phyloP scores from a whole-genome alignment of 2,113 vertebrate genomes.

The Ptyas mucosa region DNA sequence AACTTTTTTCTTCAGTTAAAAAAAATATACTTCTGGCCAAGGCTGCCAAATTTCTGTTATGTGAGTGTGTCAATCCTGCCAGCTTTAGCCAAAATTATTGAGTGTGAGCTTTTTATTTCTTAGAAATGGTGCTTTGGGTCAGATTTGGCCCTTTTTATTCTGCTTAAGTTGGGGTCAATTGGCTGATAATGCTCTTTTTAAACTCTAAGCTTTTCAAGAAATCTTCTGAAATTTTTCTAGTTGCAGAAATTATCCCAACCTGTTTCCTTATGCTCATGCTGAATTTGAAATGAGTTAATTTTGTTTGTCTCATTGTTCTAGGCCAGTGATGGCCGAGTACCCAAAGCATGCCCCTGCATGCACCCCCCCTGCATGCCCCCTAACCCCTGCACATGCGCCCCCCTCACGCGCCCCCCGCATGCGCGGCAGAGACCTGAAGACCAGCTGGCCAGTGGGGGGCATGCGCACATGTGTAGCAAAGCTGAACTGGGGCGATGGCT shows the following conservation, averaged over 20 bases:
- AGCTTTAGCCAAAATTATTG: neutral
- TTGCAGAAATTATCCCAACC: neutral
- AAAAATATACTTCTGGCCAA: neutral
- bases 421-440: too few species aligned
- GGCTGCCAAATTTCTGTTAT: neutral
- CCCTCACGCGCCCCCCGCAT: too few species aligned
- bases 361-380: too few species aligned
- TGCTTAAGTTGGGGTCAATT: neutral
- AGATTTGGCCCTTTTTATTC: neutral
- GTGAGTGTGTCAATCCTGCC: neutral
- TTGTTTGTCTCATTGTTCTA: neutral
- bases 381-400: too few species aligned
- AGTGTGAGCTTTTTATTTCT: neutral
- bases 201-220: neutral
- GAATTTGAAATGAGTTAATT: neutral
- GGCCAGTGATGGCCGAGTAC: too few species aligned
- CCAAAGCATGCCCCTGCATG: too few species aligned
- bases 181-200: neutral
- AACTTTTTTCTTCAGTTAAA: neutral
- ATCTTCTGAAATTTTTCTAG: neutral
- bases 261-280: neutral
- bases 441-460: too few species aligned
- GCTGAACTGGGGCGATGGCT: too few species aligned
- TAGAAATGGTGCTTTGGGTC: neutral
- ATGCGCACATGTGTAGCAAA: too few species aligned